phyloP scores from a whole-genome alignment of 2,113 vertebrate genomes.

The Tor tambroides region DNA sequence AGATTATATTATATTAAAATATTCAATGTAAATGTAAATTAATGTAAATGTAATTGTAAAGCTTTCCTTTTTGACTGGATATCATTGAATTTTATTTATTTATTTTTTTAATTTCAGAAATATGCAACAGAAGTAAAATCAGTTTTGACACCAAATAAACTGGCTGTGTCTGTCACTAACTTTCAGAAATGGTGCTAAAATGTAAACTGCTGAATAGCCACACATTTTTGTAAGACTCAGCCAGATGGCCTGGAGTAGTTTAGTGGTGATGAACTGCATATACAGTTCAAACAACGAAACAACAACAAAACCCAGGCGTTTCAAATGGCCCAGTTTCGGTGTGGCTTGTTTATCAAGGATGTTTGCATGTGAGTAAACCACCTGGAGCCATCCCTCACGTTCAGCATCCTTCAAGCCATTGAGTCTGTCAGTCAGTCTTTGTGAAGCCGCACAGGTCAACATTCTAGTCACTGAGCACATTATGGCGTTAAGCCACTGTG shows the following conservation, averaged over 20 bases:
- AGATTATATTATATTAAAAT: background rate
- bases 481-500: background rate
- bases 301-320: conserved; percentile 27
- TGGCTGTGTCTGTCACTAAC: background rate
- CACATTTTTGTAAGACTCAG: background rate
- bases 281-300: background rate
- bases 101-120: too few species aligned
- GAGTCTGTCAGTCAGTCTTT: conserved; percentile 9
- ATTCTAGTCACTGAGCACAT: background rate
- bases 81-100: too few species aligned
- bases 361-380: conserved; percentile 1
- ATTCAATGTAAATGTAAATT: background rate
- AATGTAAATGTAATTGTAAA: background rate
- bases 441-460: background rate
- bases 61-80: background rate
- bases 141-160: background rate
- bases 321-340: conserved; percentile 37
- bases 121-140: background rate
- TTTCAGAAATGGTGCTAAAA: background rate
- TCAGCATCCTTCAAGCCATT: background rate
- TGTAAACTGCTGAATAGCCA: background rate
- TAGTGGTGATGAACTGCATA: background rate
- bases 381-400: background rate
- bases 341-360: conserved; percentile 34
- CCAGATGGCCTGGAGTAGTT: background rate